A percentile compares a stretch with the other conserved stretches of the same genome.
These are phyloP conservation scores for Etheostoma spectabile DNA, from an alignment of 2,113 vertebrate genomes.

Conservation along the genomic window DNA sequence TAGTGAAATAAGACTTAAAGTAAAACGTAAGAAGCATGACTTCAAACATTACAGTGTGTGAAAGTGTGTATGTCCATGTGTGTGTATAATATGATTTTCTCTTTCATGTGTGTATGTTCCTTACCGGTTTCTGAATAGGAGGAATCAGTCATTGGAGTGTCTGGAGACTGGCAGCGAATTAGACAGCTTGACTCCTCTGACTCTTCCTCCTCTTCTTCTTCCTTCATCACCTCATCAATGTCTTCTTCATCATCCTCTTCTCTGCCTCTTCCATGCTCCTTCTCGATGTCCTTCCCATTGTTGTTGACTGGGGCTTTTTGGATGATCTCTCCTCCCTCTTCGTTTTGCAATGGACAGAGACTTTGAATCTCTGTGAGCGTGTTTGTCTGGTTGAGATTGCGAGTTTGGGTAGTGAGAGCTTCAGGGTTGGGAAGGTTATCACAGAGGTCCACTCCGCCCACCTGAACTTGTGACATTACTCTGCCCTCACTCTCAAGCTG, in stretches of 20 bases:
- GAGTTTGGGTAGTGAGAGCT: slow-evolving; percentile 47
- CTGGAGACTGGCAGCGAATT: slow-evolving; percentile 75
- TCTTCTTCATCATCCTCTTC: slow-evolving; percentile 70
- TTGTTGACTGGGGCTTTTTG: slow-evolving; percentile 55
- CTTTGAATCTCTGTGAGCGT: slow-evolving; percentile 48
- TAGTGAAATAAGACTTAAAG: background rate
- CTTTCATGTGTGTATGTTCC: slow-evolving; percentile 7
- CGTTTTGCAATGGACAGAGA: slow-evolving; percentile 57
- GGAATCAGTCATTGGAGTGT: slow-evolving; percentile 78
- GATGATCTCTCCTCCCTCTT: slow-evolving; percentile 41
- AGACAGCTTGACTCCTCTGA: slow-evolving; percentile 68
- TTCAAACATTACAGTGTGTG: background rate
- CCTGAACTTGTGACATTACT: slow-evolving; percentile 64
- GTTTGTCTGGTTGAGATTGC: slow-evolving; percentile 68
- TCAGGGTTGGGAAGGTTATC: slow-evolving; percentile 59
- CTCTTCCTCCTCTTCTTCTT: slow-evolving; percentile 69
- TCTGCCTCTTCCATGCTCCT: slow-evolving; percentile 13
- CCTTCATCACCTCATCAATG: slow-evolving; percentile 74
- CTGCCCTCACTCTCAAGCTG: slow-evolving; percentile 69
- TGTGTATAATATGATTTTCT: background rate
- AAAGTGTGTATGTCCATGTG: background rate
- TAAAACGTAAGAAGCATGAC: background rate
- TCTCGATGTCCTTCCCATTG: slow-evolving; percentile 49
- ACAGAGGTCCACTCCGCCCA: slow-evolving; percentile 57
- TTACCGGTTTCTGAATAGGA: slow-evolving; percentile 81